Conservation (phyloP, 53 echinoderm and acorn worm genomes). For the Crossaster papposus region DNA sequence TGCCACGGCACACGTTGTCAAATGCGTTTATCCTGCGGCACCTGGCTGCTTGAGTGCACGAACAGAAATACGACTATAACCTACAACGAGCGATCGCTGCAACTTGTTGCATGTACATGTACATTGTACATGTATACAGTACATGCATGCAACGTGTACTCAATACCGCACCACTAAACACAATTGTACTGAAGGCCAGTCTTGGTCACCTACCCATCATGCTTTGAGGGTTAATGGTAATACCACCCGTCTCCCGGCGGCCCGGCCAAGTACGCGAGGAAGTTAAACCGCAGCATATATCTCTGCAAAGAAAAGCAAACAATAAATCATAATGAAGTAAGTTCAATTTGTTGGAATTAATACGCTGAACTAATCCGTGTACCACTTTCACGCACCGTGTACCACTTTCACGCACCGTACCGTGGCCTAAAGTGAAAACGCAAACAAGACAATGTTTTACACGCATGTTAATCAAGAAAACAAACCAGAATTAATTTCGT, state of each 20-base stretch:
- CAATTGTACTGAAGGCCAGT: slow-evolving; percentile 12
- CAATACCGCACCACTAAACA: background rate
- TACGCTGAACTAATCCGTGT: no score
- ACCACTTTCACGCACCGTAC: no score
- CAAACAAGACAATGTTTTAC: no score
- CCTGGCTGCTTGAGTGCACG: background rate
- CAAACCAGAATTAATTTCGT: no score
- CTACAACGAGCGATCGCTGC: background rate
- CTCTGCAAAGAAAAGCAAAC: slow-evolving; percentile 16
- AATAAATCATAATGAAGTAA: background rate
- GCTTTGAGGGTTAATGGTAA: background rate
- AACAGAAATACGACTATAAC: background rate
- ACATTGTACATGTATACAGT: background rate
- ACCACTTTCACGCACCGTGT: no score
- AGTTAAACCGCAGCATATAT: slow-evolving; percentile 3
- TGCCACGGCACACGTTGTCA: background rate
- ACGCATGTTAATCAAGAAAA: no score
- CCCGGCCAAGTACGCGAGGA: background rate
- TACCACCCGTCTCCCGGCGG: background rate
- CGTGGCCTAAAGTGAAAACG: no score
- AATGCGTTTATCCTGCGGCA: background rate
- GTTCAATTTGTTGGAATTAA: no score
- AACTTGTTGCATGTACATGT: slow-evolving; percentile 39
- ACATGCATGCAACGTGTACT: background rate
- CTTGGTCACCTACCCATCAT: slow-evolving; percentile 38